phyloP scores from a whole-genome alignment of 2,797 vertebrate genomes.

The Gallinago stenura region DNA sequence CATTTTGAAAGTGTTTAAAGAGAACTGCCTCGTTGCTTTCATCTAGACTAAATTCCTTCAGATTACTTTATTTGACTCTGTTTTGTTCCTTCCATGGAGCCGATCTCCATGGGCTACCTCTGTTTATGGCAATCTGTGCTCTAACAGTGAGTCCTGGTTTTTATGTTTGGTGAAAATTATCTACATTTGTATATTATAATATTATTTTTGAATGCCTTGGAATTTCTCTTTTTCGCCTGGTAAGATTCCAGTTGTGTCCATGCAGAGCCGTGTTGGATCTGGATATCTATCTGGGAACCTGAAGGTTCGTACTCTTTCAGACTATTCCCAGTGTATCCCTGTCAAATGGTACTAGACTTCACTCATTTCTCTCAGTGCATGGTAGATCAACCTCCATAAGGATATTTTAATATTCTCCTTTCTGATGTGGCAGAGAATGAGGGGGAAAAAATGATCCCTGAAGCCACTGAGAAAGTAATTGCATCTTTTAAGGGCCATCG shows the following conservation, averaged over 20 bases:
- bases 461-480: not conserved
- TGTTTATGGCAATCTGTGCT: not conserved
- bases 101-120: not conserved
- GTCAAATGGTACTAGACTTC: not conserved
- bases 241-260: not conserved
- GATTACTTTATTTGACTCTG: not conserved
- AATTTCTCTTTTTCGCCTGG: not conserved
- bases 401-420: not conserved
- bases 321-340: not conserved
- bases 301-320: not conserved
- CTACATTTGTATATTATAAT: not conserved
- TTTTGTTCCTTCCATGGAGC: not conserved
- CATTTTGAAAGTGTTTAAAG: not conserved
- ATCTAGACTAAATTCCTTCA: not conserved
- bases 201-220: not conserved
- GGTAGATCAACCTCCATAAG: not conserved
- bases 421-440: not conserved
- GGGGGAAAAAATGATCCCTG: not conserved
- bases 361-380: not conserved
- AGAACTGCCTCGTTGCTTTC: not conserved
- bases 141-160: not conserved
- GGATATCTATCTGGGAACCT: not conserved
- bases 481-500: not conserved
- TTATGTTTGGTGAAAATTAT: not conserved
- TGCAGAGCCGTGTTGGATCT: not conserved